Base-by-base conservation (phyloP, 2,113 vertebrate species). In the Ivindomyrus marchei region DNA sequence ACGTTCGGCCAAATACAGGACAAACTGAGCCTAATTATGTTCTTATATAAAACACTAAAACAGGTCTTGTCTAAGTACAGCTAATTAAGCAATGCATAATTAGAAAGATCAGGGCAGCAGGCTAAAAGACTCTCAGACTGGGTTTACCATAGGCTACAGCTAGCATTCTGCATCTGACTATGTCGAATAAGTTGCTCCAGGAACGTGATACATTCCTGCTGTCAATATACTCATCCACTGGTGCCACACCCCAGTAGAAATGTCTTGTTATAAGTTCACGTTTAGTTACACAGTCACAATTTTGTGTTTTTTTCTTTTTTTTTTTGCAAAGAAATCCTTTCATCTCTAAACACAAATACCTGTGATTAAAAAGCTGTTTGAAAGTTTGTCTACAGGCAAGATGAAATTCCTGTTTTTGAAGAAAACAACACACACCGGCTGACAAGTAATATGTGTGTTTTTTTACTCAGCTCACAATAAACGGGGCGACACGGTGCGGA, bases 21-120 rank as follows among this genome's bases (percentile, higher is more conserved):
- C 15, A 84, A 45, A 85, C 83, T 45, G 45, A 49, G 21, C 42
- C 19, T 27, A 85, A 47, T 49, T 85, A 24, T 49, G 9, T 85
- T 85, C 83, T 49, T n/a, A 85, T 47, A 85, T n/a, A 85, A 47
- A 85, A 85, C 45, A 85, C 21, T 80, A 80, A 80, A 80, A 80
- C 74, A 19, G 21, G 42, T 49, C 83, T 27, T 85, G 83, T 85
- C 74, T 17, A 42, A 80, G 74, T 39, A 77, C 31, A 2, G 70
- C 31, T 80, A 42, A 80, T 42, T 80, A 19, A 80, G 36, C 15
- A 42, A 42, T 80, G 74, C 31, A 39, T 42, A 80, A 80, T 80
- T 80, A 80, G 74, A 2, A 42, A 80, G 36, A 80, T 80, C 74
- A 42, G 15, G 17, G 31, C 74, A 80, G 36, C 31, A 19, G 15